These are phyloP conservation scores for Dryoscopus gambensis DNA, from an alignment of 2,113 vertebrate genomes.

Conservation along the genomic window DNA sequence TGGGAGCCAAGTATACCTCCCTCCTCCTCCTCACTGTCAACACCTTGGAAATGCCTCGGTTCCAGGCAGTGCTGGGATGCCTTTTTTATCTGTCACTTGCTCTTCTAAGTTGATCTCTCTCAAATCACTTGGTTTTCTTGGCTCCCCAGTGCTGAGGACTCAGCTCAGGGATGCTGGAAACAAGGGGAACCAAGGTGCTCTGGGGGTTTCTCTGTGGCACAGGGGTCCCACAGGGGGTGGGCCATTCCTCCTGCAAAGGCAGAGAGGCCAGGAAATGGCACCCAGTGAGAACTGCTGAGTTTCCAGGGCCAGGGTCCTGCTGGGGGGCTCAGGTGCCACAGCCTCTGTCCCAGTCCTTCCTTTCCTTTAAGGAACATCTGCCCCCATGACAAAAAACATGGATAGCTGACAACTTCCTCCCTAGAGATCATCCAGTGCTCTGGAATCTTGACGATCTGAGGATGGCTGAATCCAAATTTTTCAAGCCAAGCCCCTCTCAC, in stretches of 20 bases:
- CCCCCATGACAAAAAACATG: background rate
- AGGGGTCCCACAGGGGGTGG: background rate
- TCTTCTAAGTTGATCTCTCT: background rate
- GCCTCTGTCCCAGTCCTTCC: background rate
- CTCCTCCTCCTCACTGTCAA: conserved; percentile 45
- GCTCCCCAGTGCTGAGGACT: background rate
- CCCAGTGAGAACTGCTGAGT: background rate
- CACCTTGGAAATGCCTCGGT: background rate
- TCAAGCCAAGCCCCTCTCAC: background rate
- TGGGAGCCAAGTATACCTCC: conserved; percentile 20
- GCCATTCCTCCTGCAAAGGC: background rate
- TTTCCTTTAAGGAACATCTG: background rate
- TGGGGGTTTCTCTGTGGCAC: background rate
- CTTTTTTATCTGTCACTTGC: conserved; percentile 9
- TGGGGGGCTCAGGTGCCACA: background rate
- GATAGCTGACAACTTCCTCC: background rate
- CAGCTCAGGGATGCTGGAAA: background rate
- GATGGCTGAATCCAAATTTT: background rate
- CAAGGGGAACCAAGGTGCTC: background rate
- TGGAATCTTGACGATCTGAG: background rate
- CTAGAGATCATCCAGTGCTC: background rate
- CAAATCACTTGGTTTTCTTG: background rate
- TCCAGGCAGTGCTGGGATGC: background rate
- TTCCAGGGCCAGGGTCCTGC: background rate
- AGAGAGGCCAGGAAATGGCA: background rate